Evolutionary conservation across 1,140 invertebrate species (phyloP).

Genomic region (Zeugodacus cucurbitae): DNA sequence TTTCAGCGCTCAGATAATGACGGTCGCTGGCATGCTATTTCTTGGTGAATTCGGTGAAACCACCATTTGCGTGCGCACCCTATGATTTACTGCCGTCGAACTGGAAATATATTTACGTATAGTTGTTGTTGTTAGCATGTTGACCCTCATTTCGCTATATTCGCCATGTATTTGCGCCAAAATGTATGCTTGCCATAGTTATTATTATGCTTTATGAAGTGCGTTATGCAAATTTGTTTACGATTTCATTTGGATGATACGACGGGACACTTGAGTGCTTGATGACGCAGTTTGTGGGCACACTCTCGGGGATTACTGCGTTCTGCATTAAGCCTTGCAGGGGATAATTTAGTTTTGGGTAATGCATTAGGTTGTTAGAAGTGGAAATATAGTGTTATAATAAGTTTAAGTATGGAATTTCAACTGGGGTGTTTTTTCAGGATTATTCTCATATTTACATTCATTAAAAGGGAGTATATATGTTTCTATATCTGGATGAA

Average conservation of each 20-base stretch:
- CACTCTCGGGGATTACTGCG: too few species aligned
- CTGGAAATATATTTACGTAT: not conserved
- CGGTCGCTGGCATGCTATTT: not conserved
- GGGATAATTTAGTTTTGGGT: too few species aligned
- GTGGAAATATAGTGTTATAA: too few species aligned
- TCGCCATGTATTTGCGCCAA: not conserved
- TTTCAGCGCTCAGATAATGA: constrained; percentile 18
- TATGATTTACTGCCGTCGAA: not conserved
- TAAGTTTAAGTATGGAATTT: too few species aligned
- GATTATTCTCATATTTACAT: too few species aligned
- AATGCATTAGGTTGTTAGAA: too few species aligned
- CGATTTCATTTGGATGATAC: not conserved
- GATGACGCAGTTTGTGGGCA: not conserved
- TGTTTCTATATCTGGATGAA: too few species aligned
- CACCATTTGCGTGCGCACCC: constrained; percentile 17
- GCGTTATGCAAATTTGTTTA: constrained; percentile 10
- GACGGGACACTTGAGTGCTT: not conserved
- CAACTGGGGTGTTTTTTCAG: too few species aligned
- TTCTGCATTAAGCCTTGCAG: too few species aligned
- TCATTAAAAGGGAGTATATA: too few species aligned
- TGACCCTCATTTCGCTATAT: not conserved
- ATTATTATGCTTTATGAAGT: constrained; percentile 2
- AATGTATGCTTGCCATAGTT: not conserved
- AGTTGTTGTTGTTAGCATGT: not conserved
- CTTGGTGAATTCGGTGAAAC: not conserved